Evolutionary conservation across 2,888 invertebrate genomes (phyloP).

Genomic region (Papilio gigon): DNA sequence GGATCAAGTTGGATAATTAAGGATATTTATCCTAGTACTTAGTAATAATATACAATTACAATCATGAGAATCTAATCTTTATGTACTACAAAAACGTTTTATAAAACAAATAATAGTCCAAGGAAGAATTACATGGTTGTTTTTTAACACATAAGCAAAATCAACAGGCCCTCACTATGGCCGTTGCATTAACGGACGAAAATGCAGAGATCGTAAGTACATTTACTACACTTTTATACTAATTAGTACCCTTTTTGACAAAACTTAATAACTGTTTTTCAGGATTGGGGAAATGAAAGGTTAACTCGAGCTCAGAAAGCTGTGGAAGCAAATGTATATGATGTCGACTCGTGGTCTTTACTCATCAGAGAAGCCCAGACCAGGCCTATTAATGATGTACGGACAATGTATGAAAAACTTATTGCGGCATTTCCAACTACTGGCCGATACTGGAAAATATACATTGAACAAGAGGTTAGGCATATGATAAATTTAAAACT

Average conservation of each 20-base stretch:
- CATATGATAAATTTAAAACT: neutral
- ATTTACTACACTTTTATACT: slow-evolving; percentile 8
- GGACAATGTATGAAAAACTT: slow-evolving; percentile 96
- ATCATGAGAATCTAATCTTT: neutral
- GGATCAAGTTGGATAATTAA: neutral
- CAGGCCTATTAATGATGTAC: slow-evolving; percentile 92
- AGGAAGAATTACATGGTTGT: neutral
- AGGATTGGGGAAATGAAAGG: slow-evolving; percentile 96
- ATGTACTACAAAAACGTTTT: neutral
- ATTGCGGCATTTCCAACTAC: slow-evolving; percentile 97
- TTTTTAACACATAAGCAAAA: slow-evolving; percentile 17
- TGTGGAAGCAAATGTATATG: slow-evolving; percentile 94
- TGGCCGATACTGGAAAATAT: slow-evolving; percentile 99
- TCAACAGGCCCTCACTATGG: slow-evolving; percentile 26
- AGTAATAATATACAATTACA: neutral
- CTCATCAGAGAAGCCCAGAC: slow-evolving; percentile 96
- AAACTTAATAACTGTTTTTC: slow-evolving; percentile 34
- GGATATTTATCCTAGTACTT: too few species aligned
- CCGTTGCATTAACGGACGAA: slow-evolving; percentile 52
- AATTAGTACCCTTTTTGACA: slow-evolving; percentile 10
- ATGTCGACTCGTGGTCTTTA: slow-evolving; percentile 99
- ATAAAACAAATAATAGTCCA: neutral
- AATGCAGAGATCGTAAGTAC: slow-evolving; percentile 66
- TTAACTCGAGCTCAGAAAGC: slow-evolving; percentile 91
- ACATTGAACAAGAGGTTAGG: slow-evolving; percentile 97